A percentile compares a stretch with the other conserved stretches of the same genome.
These are phyloP conservation scores for Neodiprion fabricii DNA, from an alignment of 1,140 invertebrate species.

Conservation along the genomic window DNA sequence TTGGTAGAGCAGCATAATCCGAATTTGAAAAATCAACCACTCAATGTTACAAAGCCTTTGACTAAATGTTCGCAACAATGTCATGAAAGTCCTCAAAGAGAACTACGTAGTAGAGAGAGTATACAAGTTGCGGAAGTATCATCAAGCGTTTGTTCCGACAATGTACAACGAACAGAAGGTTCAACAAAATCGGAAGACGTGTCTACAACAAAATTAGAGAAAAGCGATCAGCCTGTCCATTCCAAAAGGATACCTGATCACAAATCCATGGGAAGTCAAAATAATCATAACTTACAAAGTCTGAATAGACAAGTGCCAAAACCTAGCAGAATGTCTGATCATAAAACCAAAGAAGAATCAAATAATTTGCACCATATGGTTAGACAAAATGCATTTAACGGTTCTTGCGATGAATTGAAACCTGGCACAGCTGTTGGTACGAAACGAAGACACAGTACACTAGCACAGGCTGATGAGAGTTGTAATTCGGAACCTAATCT, in stretches of 20 bases:
- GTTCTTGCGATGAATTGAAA: conserved; percentile 28
- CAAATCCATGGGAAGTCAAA: not conserved
- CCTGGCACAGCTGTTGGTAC: conserved; percentile 7
- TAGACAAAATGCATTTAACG: conserved; percentile 37
- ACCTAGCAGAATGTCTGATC: not conserved
- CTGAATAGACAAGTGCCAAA: not conserved
- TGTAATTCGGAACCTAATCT: conserved; percentile 32
- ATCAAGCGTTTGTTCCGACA: conserved; percentile 43
- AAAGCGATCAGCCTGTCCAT: not conserved
- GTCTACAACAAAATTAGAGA: not conserved
- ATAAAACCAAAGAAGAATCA: not conserved
- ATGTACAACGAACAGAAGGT: not conserved
- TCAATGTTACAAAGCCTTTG: not conserved
- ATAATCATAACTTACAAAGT: not conserved
- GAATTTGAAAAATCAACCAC: not conserved
- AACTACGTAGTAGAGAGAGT: conserved; percentile 26
- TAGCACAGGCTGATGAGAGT: conserved; percentile 31
- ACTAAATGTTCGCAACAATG: not conserved
- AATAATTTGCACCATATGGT: not conserved
- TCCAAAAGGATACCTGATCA: not conserved
- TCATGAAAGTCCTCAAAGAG: not conserved
- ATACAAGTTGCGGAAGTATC: conserved; percentile 53
- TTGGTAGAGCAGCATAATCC: not conserved
- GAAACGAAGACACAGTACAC: conserved; percentile 45
- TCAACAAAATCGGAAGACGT: not conserved